phyloP scores from a whole-genome alignment of 2,113 vertebrate species.

The Albula glossodonta region DNA sequence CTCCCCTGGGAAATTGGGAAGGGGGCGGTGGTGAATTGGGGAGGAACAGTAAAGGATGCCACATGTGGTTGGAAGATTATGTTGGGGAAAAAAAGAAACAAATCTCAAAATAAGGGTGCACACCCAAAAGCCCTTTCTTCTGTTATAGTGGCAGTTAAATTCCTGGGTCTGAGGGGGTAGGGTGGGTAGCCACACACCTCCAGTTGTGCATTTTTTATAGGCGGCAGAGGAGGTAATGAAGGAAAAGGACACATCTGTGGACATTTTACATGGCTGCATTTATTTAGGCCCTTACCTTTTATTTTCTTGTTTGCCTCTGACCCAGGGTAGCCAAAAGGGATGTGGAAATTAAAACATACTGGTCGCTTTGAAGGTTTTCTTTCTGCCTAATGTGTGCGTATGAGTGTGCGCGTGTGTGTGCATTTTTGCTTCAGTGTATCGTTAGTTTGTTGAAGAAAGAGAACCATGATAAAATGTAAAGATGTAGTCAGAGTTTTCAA shows the following conservation, averaged over 20 bases:
- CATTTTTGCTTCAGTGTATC: too few species aligned
- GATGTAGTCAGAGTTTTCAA: too few species aligned
- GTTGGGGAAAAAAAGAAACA: constrained; percentile 61
- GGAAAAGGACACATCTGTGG: constrained; percentile 33
- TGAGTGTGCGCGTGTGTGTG: too few species aligned
- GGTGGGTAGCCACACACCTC: constrained; percentile 60
- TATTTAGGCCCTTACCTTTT: constrained; percentile 30
- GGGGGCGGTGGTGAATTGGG: constrained; percentile 29
- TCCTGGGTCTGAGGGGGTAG: constrained; percentile 58
- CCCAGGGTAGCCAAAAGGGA: constrained; percentile 38
- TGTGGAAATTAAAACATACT: constrained; percentile 65
- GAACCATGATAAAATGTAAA: too few species aligned
- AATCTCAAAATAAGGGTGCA: constrained; percentile 53
- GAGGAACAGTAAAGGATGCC: constrained; percentile 51
- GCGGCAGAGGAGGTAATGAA: constrained; percentile 23
- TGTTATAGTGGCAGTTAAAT: constrained; percentile 66
- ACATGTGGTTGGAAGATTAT: constrained; percentile 63
- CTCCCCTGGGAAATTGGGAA: constrained; percentile 68
- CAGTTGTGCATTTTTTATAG: constrained; percentile 45
- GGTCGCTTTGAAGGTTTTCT: constrained; percentile 64
- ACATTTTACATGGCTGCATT: constrained; percentile 35
- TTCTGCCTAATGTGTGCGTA: constrained; percentile 35
- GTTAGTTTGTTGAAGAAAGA: neutral
- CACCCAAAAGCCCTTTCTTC: constrained; percentile 59
- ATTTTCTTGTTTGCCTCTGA: constrained; percentile 29